These are phyloP conservation scores for Nerophis ophidion DNA, from an alignment of 2,113 vertebrate genomes.

Conservation along the genomic window DNA sequence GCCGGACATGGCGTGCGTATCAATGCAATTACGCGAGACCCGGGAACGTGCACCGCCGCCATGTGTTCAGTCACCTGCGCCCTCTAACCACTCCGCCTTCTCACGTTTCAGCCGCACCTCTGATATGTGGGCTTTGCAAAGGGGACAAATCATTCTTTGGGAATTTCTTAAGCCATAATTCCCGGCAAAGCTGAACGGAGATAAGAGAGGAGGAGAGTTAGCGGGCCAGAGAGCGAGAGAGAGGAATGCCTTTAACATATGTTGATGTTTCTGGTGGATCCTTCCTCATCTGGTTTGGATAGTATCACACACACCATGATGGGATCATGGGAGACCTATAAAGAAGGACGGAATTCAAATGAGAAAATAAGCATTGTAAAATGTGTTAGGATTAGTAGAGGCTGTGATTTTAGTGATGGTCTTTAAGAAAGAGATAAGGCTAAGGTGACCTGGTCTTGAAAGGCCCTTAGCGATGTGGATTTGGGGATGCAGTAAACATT, in stretches of 20 bases:
- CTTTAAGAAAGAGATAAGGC: slow-evolving; percentile 12
- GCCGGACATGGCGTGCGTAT: slow-evolving; percentile 24
- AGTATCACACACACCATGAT: slow-evolving; percentile 63
- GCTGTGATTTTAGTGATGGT: slow-evolving; percentile 27
- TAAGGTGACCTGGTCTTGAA: slow-evolving; percentile 17
- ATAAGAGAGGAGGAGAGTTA: slow-evolving; percentile 45
- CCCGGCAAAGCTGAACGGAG: slow-evolving; percentile 42
- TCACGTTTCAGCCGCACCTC: slow-evolving; percentile 50
- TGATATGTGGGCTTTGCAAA: slow-evolving; percentile 37
- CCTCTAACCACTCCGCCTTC: slow-evolving; percentile 42
- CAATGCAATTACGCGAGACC: slow-evolving; percentile 24
- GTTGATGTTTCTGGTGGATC: slow-evolving; percentile 30
- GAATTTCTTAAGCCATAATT: slow-evolving; percentile 57
- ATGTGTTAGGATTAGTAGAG: slow-evolving; percentile 48
- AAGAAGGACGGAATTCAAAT: slow-evolving; percentile 49
- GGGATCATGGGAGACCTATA: slow-evolving; percentile 25
- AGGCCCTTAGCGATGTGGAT: background rate
- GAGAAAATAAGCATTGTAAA: slow-evolving; percentile 33
- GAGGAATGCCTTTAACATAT: slow-evolving; percentile 42
- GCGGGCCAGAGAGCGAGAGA: slow-evolving; percentile 4
- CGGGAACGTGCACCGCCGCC: slow-evolving; percentile 14
- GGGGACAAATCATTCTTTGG: slow-evolving; percentile 53
- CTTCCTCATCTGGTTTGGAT: slow-evolving; percentile 65
- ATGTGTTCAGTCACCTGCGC: slow-evolving; percentile 20
- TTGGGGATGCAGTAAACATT: background rate